Conservation (phyloP, 2,113 vertebrate species). For the Siphamia tubifer region DNA sequence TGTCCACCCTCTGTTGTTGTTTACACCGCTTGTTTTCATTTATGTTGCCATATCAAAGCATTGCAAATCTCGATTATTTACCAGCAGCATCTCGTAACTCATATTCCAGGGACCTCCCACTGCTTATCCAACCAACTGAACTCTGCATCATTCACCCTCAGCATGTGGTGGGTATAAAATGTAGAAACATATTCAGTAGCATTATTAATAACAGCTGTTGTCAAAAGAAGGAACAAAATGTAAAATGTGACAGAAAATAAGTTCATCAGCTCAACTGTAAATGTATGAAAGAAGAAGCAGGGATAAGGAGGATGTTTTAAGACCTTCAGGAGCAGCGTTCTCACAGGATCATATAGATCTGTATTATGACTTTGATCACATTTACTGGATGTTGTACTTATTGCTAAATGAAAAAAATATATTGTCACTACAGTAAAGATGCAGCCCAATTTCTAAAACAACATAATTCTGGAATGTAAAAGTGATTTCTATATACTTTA, state of each 20-base stretch:
- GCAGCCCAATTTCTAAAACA: too few relatives aligned
- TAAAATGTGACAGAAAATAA: neutral
- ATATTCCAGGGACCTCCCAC: conserved; percentile 38
- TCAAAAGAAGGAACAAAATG: conserved; percentile 8
- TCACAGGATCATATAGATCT: too few relatives aligned
- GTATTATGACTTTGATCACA: too few relatives aligned
- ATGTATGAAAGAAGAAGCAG: too few relatives aligned
- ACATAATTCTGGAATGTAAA: too few relatives aligned
- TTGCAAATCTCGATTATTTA: conserved; percentile 42
- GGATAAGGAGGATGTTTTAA: conserved; percentile 8
- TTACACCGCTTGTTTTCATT: conserved; percentile 16
- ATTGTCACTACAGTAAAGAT: too few relatives aligned
- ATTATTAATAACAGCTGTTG: conserved; percentile 52
- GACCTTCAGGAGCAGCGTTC: too few relatives aligned
- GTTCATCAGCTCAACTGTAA: conserved; percentile 7
- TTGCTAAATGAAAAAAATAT: too few relatives aligned
- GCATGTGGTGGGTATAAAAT: conserved; percentile 42
- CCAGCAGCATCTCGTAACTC: conserved; percentile 25
- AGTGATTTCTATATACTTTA: too few relatives aligned
- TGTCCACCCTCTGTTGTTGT: conserved; percentile 23
- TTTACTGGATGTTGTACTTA: too few relatives aligned
- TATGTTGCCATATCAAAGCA: conserved; percentile 26
- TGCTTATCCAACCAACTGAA: conserved; percentile 46
- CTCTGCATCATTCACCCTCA: conserved; percentile 51
- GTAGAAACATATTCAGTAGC: conserved; percentile 11